Conservation (phyloP, 2,797 vertebrate genomes). For the Ispidina lecontei region DNA sequence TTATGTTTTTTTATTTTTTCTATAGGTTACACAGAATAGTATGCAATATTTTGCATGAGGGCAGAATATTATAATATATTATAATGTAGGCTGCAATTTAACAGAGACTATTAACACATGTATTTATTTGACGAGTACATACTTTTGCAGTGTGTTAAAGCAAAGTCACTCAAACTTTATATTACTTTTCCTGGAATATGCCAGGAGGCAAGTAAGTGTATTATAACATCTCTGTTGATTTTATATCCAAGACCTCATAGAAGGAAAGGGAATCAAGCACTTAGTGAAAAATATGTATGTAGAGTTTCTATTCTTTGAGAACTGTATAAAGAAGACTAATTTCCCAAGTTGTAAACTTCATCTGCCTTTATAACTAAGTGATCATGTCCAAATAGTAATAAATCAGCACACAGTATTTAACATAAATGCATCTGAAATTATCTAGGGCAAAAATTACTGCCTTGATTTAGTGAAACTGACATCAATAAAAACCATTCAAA, state of each 20-base stretch:
- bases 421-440: background rate
- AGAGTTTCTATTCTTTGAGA: background rate
- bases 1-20: background rate
- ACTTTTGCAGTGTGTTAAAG: background rate
- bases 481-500: background rate
- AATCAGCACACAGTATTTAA: background rate
- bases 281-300: background rate
- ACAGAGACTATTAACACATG: background rate
- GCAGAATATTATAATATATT: background rate
- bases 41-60: background rate
- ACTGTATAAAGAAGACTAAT: background rate
- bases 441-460: background rate
- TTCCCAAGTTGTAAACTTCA: background rate
- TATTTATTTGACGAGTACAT: background rate
- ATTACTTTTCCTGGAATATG: background rate
- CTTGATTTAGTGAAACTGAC: background rate
- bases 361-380: background rate
- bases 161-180: background rate
- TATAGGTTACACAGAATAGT: background rate
- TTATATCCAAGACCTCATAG: background rate
- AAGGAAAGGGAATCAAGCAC: background rate
- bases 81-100: background rate
- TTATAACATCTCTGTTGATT: background rate
- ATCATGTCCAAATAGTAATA: background rate
- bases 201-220: background rate